These are phyloP conservation scores for Drosophila oshimai DNA, from an alignment of 1,140 invertebrate species.

Conservation along the genomic window DNA sequence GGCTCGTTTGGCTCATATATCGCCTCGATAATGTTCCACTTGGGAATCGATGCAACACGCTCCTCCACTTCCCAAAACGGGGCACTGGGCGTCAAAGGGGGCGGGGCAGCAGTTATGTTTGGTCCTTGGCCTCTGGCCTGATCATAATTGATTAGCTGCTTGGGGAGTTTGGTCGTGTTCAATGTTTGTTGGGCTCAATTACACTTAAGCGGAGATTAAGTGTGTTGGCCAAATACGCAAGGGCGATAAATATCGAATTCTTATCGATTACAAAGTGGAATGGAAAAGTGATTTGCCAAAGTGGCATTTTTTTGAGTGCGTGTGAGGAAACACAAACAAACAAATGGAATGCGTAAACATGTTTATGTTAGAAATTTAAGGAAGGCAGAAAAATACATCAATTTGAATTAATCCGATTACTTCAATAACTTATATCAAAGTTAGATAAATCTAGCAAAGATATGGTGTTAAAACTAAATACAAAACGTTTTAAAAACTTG, in stretches of 20 bases:
- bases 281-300: background rate
- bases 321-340: background rate
- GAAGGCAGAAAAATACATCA: no score
- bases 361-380: background rate
- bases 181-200: conserved; percentile 36
- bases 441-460: no score
- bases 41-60: conserved; percentile 38
- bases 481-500: no score
- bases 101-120: conserved; percentile 8
- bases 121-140: conserved; percentile 22
- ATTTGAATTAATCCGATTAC: background rate
- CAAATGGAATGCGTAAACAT: no score
- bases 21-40: conserved; percentile 33
- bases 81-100: background rate
- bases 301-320: background rate
- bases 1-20: conserved; percentile 23
- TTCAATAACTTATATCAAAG: background rate
- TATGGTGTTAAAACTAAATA: no score
- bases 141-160: conserved; percentile 48
- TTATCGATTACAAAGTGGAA: background rate
- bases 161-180: conserved; percentile 16
- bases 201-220: conserved; percentile 39
- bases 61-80: background rate
- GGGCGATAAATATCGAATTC: conserved; percentile 10
- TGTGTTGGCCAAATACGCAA: conserved; percentile 13